phyloP scores from a whole-genome alignment of 2,888 invertebrate genomes.

The Rosalia funebris region DNA sequence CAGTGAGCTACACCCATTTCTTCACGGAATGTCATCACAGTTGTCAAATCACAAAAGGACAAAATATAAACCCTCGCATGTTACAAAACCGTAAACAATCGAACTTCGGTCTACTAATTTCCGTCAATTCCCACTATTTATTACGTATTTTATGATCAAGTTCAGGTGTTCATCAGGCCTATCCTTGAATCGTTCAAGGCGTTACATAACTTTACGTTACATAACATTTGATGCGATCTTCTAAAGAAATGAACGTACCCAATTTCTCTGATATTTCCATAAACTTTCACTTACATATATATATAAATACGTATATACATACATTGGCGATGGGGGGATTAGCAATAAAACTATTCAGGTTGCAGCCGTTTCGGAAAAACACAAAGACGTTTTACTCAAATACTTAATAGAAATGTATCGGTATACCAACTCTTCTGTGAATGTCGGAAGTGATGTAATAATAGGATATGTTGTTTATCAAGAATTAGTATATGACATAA shows the following conservation, averaged over 20 bases:
- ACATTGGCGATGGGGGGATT: background rate
- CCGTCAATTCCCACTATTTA: background rate
- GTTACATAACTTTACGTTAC: background rate
- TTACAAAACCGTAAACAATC: background rate
- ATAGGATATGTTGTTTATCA: background rate
- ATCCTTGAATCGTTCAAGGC: background rate
- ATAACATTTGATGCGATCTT: slow-evolving; percentile 2
- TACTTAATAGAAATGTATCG: background rate
- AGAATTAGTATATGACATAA: no score
- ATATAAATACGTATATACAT: background rate
- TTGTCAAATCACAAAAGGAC: no score
- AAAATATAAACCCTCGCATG: background rate
- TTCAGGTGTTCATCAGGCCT: background rate
- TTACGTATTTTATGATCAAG: background rate
- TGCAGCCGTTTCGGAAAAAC: background rate
- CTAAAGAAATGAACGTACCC: no score
- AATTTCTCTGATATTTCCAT: slow-evolving; percentile 12
- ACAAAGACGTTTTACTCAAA: background rate
- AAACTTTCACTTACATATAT: slow-evolving; percentile 13
- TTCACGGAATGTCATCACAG: no score
- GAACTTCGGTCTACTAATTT: background rate
- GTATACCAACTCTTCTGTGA: background rate
- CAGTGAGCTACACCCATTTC: no score
- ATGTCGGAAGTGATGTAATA: background rate
- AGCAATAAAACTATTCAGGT: background rate